These are phyloP conservation scores for Aromia moschata DNA, from an alignment of 2,888 invertebrate species.

Conservation along the genomic window DNA sequence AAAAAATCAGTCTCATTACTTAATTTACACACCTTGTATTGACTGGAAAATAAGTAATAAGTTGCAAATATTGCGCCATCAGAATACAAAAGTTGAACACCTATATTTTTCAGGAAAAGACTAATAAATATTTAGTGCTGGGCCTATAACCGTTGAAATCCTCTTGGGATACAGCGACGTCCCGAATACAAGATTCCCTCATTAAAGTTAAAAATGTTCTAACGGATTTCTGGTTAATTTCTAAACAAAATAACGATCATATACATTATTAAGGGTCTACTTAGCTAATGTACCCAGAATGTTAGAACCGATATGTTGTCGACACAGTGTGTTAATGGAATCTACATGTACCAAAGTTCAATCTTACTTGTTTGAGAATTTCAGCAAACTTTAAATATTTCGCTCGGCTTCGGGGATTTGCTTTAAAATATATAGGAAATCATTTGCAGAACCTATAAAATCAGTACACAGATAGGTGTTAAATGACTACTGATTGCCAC, in stretches of 20 bases:
- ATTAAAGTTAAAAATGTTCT: background rate
- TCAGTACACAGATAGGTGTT: background rate
- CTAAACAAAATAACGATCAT: constrained; percentile 4
- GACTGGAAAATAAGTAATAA: no score
- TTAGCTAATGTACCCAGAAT: constrained; percentile 21
- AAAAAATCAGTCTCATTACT: no score
- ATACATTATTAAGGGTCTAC: constrained; percentile 7
- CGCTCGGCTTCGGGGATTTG: constrained; percentile 13
- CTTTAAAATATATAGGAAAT: constrained; percentile 23
- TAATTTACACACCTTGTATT: no score
- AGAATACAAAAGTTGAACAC: no score
- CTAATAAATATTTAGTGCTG: no score
- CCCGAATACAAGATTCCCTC: background rate
- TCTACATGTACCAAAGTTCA: constrained; percentile 37
- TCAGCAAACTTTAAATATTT: constrained; percentile 31
- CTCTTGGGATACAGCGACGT: no score
- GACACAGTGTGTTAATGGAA: constrained; percentile 35
- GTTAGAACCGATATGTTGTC: constrained; percentile 26
- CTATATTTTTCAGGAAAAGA: no score
- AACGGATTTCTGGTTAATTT: background rate
- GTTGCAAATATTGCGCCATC: no score
- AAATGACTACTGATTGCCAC: no score
- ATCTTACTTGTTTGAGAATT: constrained; percentile 33
- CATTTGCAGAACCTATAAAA: constrained; percentile 1
- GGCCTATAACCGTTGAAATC: no score